Evolutionary conservation across 1,140 invertebrate species (phyloP), one percentile per base, ranked within the genome.

Genomic region (Batillaria attramentaria): DNA sequence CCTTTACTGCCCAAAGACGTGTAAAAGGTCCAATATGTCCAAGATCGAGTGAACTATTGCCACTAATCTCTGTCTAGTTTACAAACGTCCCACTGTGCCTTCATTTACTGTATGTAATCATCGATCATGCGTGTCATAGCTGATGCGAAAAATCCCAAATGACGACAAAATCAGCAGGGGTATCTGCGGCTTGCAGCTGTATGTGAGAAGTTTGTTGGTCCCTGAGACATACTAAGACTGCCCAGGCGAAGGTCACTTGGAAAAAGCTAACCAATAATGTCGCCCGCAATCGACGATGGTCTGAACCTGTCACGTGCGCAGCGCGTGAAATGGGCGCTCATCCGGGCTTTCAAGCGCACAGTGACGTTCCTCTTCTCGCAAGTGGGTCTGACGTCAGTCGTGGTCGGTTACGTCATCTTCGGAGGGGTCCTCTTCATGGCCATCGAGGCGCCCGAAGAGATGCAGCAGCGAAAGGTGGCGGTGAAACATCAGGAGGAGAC

Each of bases 361-460:
- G n/a, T 84, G 2, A 79, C 78, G 31, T 84, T 82, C 31, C 43
- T 85, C 24, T 78, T 85, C 33, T 85, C 84, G 18, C 82, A 84
- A 54, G 78, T 85, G 24, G 84, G 84, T 31, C 62, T 85, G 54
- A 85, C 84, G 31, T 75, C 77, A 16, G 62, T 90, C 0, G 84
- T 91, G 20, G 82, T 84, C 10, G 85, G 79, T 16, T 91, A 91
- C 78, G 86, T 90, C 24, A 81, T 89, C 13, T 68, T 83, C n/a
- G 90, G 90, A 0, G 89, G 88, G 5, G 35, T 90, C 37, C 77
- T 91, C 62, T 90, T 90, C 81, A 68, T 82, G 6, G 37, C 84
- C 0, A 89, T 87, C 81, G 87, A 87, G 57, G 97, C 97, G 0
- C 97, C 98, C 90, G 96, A 92, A 24, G 87, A 87, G 5, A 85